Evolutionary conservation across 2,797 vertebrate genomes (phyloP), one percentile per base, ranked within the genome.

Genomic region (Dendrocincla fuliginosa): DNA sequence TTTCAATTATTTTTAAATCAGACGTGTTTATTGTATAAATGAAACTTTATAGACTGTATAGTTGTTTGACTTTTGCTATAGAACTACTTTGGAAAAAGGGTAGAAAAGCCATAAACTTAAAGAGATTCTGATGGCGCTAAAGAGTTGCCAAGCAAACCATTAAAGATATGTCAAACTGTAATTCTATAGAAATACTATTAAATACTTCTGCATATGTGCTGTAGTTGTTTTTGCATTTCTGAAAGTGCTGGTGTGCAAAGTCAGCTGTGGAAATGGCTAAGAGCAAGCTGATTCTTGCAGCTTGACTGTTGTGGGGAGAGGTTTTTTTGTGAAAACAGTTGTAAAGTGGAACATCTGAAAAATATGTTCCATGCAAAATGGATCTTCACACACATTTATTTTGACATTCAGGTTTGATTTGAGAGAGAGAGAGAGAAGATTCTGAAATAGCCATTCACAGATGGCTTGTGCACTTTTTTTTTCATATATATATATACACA

Each of bases 331-430:
- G 94, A 97, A 97, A 97, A 96, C 95, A 92, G 81, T 96, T 93
- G 94, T 95, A 95, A 95, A 96, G 94, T 94, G 96, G 96, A 97
- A 97, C 96, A 97, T 97, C 86, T 95, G 93, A 97, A 98, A 98
- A 97, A 96, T 97, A 95, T 97, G 95, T 97, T 97, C 97, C 97
- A 92, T 96, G 95, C 84, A 97, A 95, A 98, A 97, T 97, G 97
- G 86, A 97, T 98, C 96, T 97, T 98, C 95, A 96, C 95, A 97
- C 96, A 96, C 93, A 95, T 96, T 97, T 97, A 97, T 93, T 97
- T 96, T 97, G 97, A 96, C 96, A 96, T 97, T 97, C 96, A 95
- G 81, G 95, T 96, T 97, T 97, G 96, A 97, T 97, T 97, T 96
- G 96, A 95, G 90, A 60, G 90, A 97, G 93, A 59, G 61, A 47